Evolutionary conservation across 2,797 vertebrate species (phyloP).

Genomic region (Rousettus madagascariensis): DNA sequence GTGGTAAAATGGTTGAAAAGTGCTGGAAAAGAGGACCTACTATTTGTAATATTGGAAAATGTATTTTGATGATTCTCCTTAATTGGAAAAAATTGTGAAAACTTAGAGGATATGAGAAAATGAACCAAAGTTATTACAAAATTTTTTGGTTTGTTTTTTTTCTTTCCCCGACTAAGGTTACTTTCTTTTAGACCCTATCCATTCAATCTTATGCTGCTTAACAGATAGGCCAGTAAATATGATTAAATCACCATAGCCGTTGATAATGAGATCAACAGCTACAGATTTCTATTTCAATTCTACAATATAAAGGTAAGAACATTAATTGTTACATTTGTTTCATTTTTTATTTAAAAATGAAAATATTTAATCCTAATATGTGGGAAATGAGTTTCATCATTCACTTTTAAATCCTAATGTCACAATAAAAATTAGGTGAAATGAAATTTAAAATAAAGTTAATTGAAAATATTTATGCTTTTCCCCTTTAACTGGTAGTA

Average conservation of each 20-base stretch:
- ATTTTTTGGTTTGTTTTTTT: not conserved
- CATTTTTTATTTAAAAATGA: not conserved
- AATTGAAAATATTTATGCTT: not conserved
- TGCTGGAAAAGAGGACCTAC: not conserved
- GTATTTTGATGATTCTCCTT: not conserved
- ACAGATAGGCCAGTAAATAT: not conserved
- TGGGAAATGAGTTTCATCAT: slow-evolving; percentile 18
- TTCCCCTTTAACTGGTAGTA: slow-evolving; percentile 38
- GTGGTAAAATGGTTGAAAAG: not conserved
- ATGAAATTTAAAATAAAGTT: slow-evolving; percentile 34
- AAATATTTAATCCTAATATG: not conserved
- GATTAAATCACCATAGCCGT: not conserved
- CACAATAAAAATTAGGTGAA: slow-evolving; percentile 36
- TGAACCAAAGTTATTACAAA: not conserved
- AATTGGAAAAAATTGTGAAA: not conserved
- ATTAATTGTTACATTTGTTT: not conserved
- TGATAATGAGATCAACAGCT: not conserved
- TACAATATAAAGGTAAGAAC: slow-evolving; percentile 7
- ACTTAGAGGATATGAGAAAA: not conserved
- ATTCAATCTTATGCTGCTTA: not conserved
- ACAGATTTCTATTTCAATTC: not conserved
- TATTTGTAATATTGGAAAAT: not conserved
- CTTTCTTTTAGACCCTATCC: not conserved
- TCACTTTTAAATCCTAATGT: not conserved
- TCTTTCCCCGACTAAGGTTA: not conserved